Conservation (phyloP, 2,888 invertebrate genomes). For the Zeuzera pyrina region DNA sequence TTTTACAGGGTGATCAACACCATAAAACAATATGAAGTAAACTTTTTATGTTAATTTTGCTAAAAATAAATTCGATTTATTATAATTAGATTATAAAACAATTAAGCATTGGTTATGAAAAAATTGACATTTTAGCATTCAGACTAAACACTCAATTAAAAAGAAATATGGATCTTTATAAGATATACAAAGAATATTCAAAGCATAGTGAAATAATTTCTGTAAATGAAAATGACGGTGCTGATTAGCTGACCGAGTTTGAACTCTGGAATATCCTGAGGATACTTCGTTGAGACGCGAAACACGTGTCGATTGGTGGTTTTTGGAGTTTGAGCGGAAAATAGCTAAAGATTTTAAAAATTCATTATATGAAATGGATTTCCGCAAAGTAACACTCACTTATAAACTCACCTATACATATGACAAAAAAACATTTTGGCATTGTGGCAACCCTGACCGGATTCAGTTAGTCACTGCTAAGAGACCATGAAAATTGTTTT, state of each 20-base stretch:
- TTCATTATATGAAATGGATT: too few species aligned
- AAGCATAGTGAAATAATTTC: too few species aligned
- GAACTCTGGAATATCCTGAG: too few species aligned
- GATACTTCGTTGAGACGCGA: too few species aligned
- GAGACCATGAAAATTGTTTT: constrained; percentile 63
- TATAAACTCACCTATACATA: too few species aligned
- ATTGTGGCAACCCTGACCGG: constrained; percentile 33
- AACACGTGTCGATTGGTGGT: too few species aligned
- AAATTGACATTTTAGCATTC: background rate
- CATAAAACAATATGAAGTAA: background rate
- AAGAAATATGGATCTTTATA: background rate
- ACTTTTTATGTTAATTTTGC: background rate
- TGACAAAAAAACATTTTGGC: background rate
- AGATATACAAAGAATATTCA: too few species aligned
- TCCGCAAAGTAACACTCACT: too few species aligned
- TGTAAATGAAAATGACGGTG: too few species aligned
- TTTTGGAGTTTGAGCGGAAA: too few species aligned
- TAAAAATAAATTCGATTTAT: background rate
- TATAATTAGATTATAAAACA: background rate
- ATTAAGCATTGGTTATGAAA: background rate
- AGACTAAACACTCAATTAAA: background rate
- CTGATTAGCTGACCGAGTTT: too few species aligned
- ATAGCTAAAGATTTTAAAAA: too few species aligned
- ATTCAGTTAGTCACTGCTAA: constrained; percentile 47
- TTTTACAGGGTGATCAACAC: constrained; percentile 36